A percentile compares a stretch with the other conserved stretches of the same genome.
phyloP scores from a whole-genome alignment of 92 coral and sea anemone species.

The Phenganax subtilis region DNA sequence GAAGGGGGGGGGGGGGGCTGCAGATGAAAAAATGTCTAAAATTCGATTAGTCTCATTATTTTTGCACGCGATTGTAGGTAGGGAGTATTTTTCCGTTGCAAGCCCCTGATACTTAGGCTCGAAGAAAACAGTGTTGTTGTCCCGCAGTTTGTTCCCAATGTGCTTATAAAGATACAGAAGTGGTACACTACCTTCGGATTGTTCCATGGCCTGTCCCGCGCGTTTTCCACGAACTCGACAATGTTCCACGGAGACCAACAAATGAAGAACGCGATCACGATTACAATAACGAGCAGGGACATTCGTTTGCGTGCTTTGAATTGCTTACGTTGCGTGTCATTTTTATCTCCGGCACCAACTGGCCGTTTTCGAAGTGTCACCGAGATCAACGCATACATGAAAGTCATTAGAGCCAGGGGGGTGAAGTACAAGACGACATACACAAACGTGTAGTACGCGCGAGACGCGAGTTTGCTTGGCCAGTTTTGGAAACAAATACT shows the following conservation, averaged over 20 bases:
- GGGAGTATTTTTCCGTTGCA: too few relatives aligned
- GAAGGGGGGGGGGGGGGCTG: too few relatives aligned
- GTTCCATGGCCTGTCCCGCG: slow-evolving; percentile 22
- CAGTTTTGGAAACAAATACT: neutral
- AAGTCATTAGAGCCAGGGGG: slow-evolving; percentile 35
- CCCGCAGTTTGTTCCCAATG: too few relatives aligned
- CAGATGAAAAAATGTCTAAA: too few relatives aligned
- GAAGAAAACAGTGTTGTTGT: too few relatives aligned
- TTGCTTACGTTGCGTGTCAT: slow-evolving; percentile 36
- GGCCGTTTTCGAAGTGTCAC: slow-evolving; percentile 37
- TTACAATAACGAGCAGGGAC: slow-evolving; percentile 35
- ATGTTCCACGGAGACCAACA: slow-evolving; percentile 42
- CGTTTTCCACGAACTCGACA: slow-evolving; percentile 34
- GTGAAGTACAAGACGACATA: slow-evolving; percentile 30
- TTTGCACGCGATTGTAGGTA: too few relatives aligned
- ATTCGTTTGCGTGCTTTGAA: slow-evolving; percentile 40
- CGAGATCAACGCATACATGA: slow-evolving; percentile 40
- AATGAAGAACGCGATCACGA: slow-evolving; percentile 38
- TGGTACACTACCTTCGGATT: slow-evolving; percentile 12
- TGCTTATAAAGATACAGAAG: too few relatives aligned
- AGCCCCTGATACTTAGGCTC: too few relatives aligned
- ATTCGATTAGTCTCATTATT: too few relatives aligned
- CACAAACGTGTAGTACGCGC: slow-evolving; percentile 34
- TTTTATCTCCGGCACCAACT: slow-evolving; percentile 21
- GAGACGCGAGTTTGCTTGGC: slow-evolving; percentile 36